Base-by-base conservation (phyloP, 2,888 invertebrate genomes). In the Cecidostiba fungosa region DNA sequence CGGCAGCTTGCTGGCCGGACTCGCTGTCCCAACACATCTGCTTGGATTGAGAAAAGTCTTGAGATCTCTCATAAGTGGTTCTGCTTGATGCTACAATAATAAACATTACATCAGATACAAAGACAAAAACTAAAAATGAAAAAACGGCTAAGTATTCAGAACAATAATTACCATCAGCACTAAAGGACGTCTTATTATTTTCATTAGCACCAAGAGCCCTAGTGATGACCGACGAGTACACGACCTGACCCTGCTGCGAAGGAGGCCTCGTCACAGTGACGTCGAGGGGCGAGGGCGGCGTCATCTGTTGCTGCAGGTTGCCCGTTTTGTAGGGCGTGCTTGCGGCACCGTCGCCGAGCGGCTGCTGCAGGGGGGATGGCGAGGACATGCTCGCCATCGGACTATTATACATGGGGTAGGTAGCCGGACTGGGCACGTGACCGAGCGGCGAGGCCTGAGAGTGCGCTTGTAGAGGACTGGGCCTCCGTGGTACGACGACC, bases 331-430 rank as follows among this genome's bases (percentile, higher is more conserved):
- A 93, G 0, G 89, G 85, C 16, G 89, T 88, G 5, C 90, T 88
- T 72, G 86, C 91, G 1, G 91, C 76, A 29, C 89, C 91, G 47
- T 92, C 95, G n/a, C 94, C 93, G 90, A 95, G 95, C 89, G 96
- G 96, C 90, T 96, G 96, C 14, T 93, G 89, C 5, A 93, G 92
- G 16, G 94, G 93, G 6, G 96, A 96, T 1, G 96, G 96, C 87
- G 96, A 96, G 89, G 96, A 95, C 6, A 96, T 95, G 3, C 87
- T 87, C 91, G 96, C 96, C 96, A 97, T 96, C 32, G 97, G 97
- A 93, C 97, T 97, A 92, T 97, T 96, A 93, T 97, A 97, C 95
- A 97, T 95, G 66, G 97, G 97, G 94, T 97, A 97, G 82, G 96
- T 96, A 82, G 96, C 96, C 76, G 97, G 97, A 94, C 96, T 96